Percentiles rank a stretch among this genome's conserved stretches.
Conservation (phyloP, 2,113 vertebrate species). For the Falcunculus frontatus region DNA sequence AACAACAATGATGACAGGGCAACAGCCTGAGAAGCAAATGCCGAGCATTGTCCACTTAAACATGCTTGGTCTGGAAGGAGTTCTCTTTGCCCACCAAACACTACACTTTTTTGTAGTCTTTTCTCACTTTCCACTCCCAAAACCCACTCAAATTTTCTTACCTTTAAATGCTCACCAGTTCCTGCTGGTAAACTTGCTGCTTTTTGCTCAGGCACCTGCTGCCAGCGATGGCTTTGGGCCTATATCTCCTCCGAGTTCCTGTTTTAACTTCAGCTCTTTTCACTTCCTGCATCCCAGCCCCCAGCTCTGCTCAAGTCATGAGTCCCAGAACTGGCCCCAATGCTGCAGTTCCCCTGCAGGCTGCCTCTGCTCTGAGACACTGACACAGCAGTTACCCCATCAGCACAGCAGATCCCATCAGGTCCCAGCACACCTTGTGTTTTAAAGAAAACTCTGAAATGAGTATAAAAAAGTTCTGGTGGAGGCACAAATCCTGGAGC, state of each 20-base stretch:
- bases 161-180: neutral
- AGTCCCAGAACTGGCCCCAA: neutral
- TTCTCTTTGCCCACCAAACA: neutral
- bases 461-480: neutral
- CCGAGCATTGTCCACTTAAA: neutral
- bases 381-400: rapidly evolving
- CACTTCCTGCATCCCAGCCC: constrained; percentile 33
- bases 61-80: neutral
- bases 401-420: neutral
- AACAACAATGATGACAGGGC: neutral
- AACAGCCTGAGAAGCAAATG: neutral
- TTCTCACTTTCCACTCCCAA: neutral
- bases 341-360: neutral
- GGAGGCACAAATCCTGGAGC: neutral
- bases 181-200: neutral
- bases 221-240: neutral
- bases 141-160: neutral
- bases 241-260: neutral
- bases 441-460: neutral
- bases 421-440: neutral
- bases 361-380: neutral
- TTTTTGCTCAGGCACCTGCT: neutral
- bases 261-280: neutral
- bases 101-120: neutral
- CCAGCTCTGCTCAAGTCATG: neutral